These are phyloP conservation scores for Dicrostonyx torquatus DNA, from an alignment of 2,797 vertebrate genomes.

Conservation along the genomic window DNA sequence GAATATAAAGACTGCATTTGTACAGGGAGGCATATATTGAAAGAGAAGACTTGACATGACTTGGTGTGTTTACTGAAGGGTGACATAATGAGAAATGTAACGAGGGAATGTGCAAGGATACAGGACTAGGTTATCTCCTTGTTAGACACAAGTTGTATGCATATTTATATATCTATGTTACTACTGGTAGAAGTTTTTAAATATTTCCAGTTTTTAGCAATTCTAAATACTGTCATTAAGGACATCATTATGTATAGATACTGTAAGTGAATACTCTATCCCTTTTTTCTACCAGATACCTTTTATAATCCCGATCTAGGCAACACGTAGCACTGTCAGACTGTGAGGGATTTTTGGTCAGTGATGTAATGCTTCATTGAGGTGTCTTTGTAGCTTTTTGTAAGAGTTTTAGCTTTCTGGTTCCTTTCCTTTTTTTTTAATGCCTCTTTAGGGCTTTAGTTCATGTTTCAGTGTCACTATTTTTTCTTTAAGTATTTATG, in stretches of 20 bases:
- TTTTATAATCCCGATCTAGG: neutral
- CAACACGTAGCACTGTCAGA: neutral
- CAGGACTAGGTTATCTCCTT: neutral
- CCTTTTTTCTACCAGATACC: neutral
- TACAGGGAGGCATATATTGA: neutral
- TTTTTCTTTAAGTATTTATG: neutral
- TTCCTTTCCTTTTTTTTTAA: neutral
- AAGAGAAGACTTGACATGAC: neutral
- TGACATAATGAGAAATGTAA: constrained; percentile 25
- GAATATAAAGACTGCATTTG: neutral
- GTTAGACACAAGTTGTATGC: neutral
- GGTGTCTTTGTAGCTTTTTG: neutral
- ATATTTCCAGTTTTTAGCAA: constrained; percentile 8
- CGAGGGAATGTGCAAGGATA: neutral
- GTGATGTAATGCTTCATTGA: neutral
- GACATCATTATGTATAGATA: neutral
- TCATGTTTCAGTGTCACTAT: neutral
- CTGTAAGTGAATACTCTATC: neutral
- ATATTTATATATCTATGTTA: neutral
- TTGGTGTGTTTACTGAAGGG: neutral
- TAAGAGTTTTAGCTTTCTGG: neutral
- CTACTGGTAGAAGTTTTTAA: neutral
- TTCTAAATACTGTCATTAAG: neutral
- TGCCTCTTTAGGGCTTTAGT: neutral
- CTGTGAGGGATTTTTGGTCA: neutral